Base-by-base conservation (phyloP, 1,140 invertebrate species). In the Delia radicum region DNA sequence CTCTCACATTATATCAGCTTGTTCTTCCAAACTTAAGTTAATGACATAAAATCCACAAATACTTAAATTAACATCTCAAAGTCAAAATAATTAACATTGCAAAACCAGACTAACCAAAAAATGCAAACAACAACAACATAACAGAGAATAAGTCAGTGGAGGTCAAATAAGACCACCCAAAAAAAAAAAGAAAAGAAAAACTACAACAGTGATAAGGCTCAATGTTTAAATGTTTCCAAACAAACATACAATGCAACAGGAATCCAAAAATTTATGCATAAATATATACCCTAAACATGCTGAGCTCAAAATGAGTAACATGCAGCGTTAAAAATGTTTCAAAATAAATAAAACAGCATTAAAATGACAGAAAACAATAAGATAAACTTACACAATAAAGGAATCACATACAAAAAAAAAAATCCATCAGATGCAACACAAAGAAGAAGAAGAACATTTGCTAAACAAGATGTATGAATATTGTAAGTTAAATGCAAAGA, bases 291-390 rank as follows among this genome's bases (percentile, higher is more conserved):
- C 18, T 37, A 33, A 69, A 69, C 65, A 69, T 69, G 65, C 65
- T 69, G 65, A 12, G 65, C 37, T 69, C 24, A 18, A 69, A 69
- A 69, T 69, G 65, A 69, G 65, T 69, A 69, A 69, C 65, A 69
- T 69, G 65, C 65, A 69, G 65, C 37, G 65, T 69, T 69, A 69
- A 69, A 69, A 69, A 69, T 69, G 65, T 69, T 69, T 69, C 31
- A 69, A 69, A 69, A 69, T 69, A 69, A 69, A 69, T 69, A 69
- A 69, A 69, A 69, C 65, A 69, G 65, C 65, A 33, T 28, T 33
- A 69, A 63, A 55, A 33, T 69, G 65, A 69, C 65, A 69, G 29
- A 37, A 18, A 69, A n/a, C 18, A 42, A 15, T 15, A 42, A 42
- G 37, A 42, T 42, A 42, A 42, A 42, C 37, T 5, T 15, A 42